Conservation (phyloP, 1,140 invertebrate species). For the Antheraea mylitta region DNA sequence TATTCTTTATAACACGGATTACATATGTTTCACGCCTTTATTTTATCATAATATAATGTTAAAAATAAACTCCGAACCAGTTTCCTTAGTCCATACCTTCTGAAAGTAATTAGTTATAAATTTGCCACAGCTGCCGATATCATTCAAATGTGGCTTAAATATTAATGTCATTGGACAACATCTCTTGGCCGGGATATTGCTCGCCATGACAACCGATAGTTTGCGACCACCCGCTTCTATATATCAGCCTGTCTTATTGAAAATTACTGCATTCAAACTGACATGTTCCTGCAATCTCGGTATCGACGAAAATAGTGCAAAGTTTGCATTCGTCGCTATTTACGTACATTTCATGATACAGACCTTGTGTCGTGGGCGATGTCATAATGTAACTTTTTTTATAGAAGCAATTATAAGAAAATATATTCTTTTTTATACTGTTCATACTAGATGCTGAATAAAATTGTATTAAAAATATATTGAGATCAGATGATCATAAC, state of each 20-base stretch:
- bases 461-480: too few species aligned
- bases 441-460: too few species aligned
- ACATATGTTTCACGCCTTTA: background rate
- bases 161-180: slow-evolving; percentile 32
- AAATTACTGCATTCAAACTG: slow-evolving; percentile 37
- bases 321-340: slow-evolving; percentile 22
- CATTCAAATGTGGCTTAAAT: slow-evolving; percentile 29
- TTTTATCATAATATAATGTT: background rate
- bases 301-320: slow-evolving; percentile 22
- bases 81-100: background rate
- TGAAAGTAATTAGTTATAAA: background rate
- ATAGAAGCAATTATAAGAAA: too few species aligned
- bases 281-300: slow-evolving; percentile 16
- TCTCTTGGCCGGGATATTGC: slow-evolving; percentile 55
- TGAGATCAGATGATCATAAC: too few species aligned
- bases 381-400: background rate
- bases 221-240: slow-evolving; percentile 43
- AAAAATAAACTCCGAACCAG: background rate
- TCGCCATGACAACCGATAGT: slow-evolving; percentile 24
- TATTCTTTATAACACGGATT: background rate
- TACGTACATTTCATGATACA: slow-evolving; percentile 17
- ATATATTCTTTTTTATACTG: too few species aligned
- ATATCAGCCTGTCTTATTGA: slow-evolving; percentile 56
- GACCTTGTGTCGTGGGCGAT: slow-evolving; percentile 21
- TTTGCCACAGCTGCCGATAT: background rate